Conservation (phyloP, 1,140 invertebrate species). For the Artemia franciscana region DNA sequence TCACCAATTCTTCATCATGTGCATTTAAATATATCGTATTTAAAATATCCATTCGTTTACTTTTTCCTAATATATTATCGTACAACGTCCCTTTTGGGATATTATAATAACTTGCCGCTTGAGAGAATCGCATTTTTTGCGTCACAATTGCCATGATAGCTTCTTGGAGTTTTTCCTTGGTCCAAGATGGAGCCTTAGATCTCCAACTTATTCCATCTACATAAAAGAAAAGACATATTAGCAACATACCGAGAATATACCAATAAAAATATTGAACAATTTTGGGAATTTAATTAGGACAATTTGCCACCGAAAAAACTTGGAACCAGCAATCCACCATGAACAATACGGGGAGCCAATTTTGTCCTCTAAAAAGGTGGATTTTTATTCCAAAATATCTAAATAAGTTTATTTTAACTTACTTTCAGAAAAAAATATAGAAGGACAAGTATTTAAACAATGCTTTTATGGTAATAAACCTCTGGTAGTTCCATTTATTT, state of each 20-base stretch:
- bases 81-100: constrained; percentile 53
- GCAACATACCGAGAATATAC: not conserved
- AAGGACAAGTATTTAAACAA: too few relatives aligned
- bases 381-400: too few relatives aligned
- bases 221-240: constrained; percentile 6
- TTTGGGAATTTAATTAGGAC: too few relatives aligned
- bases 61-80: constrained; percentile 51
- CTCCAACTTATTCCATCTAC: constrained; percentile 14
- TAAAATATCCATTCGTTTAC: constrained; percentile 44
- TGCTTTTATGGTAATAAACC: too few relatives aligned
- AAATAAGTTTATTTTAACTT: too few relatives aligned
- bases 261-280: too few relatives aligned
- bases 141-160: constrained; percentile 46
- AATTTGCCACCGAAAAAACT: too few relatives aligned
- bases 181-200: constrained; percentile 48
- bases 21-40: constrained; percentile 36
- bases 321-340: too few relatives aligned
- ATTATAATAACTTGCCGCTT: constrained; percentile 38
- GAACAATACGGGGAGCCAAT: too few relatives aligned
- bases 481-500: too few relatives aligned
- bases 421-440: too few relatives aligned
- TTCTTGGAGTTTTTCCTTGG: constrained; percentile 41
- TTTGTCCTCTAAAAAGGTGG: too few relatives aligned
- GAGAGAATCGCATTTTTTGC: constrained; percentile 48
- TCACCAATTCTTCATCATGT: constrained; percentile 34